Base-by-base conservation (phyloP, 2,888 invertebrate species). In the Arenicola marina region DNA sequence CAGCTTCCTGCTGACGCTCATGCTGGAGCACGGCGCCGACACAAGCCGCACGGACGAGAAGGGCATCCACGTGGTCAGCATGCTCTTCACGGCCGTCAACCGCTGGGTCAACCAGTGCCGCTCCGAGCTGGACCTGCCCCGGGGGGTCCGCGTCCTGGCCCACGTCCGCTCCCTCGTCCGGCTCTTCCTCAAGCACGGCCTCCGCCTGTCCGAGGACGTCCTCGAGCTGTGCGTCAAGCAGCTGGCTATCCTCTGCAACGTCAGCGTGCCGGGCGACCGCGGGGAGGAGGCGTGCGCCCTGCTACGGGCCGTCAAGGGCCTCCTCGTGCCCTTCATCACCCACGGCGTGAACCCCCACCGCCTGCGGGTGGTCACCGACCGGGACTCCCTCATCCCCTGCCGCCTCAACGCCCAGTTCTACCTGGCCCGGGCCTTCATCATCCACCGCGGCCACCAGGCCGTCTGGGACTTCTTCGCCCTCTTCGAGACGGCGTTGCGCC, bases 331-430 rank as follows among this genome's bases (percentile, higher is more conserved):
- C 15, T 62, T 62, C 34, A 51, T 62, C 28, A 18, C 29, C 3
- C 31, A 59, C 34, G 59, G 58, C 33, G 38, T 62, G 24, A 33
- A 62, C n/a, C 62, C 62, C 7, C 38, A 59, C 29, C 18, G 18
- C 26, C 24, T 62, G 54, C 43, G 31, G 18, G 34, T 62, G 44
- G 48, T 62, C 15, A 26, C 32, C n/a, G 58, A 62, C 26, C 24
- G 18, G 18, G 46, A 43, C 26, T 18, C 31, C 15, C 59, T 26
- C 15, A 51, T 62, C 15, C 62, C 62, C 18, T 59, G 62, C 38
- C 38, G 33, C 11, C 54, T 62, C 26, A 29, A 59, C 24, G 62
- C 58, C 15, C 62, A 53, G 54, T 62, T 62, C 55, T 62, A 62
- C 54, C 32, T 59, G 44, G 59, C 62, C 4, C 58, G 62, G 1